phyloP scores from a whole-genome alignment of 2,888 invertebrate species.

The Agriotes lineatus region DNA sequence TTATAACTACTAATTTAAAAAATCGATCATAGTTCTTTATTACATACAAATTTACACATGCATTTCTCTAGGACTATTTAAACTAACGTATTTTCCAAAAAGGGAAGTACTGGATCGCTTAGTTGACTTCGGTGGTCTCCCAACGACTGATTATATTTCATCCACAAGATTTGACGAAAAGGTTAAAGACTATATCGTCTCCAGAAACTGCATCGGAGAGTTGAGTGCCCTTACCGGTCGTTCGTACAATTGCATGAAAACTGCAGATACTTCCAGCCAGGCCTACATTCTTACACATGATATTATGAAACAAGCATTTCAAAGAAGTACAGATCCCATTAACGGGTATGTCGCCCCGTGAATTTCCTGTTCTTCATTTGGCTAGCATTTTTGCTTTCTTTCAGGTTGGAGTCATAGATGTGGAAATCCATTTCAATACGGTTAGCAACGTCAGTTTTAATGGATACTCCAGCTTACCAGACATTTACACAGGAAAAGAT shows the following conservation, averaged over 20 bases:
- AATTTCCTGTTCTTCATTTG: too few species aligned
- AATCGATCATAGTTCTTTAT: too few species aligned
- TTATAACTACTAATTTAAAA: too few species aligned
- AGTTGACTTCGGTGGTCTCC: conserved; percentile 67
- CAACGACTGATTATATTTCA: conserved; percentile 69
- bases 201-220: conserved; percentile 74
- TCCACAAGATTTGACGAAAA: conserved; percentile 67
- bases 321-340: conserved; percentile 38
- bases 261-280: conserved; percentile 72
- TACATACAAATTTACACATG: too few species aligned
- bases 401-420: conserved; percentile 70
- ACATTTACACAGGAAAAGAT: conserved; percentile 70
- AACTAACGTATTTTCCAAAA: conserved; percentile 49
- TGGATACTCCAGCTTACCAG: conserved; percentile 69
- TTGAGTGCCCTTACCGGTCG: conserved; percentile 71
- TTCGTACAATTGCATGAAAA: conserved; percentile 70
- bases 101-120: conserved; percentile 67
- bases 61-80: conserved; percentile 38
- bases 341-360: conserved; percentile 15
- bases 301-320: conserved; percentile 67
- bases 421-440: conserved; percentile 75
- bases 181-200: conserved; percentile 70
- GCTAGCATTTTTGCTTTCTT: not conserved
- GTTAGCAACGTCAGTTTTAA: conserved; percentile 69
- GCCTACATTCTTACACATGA: conserved; percentile 66